Base-by-base conservation (phyloP, 2,797 vertebrate species). In the Gymnopithys bicolor region DNA sequence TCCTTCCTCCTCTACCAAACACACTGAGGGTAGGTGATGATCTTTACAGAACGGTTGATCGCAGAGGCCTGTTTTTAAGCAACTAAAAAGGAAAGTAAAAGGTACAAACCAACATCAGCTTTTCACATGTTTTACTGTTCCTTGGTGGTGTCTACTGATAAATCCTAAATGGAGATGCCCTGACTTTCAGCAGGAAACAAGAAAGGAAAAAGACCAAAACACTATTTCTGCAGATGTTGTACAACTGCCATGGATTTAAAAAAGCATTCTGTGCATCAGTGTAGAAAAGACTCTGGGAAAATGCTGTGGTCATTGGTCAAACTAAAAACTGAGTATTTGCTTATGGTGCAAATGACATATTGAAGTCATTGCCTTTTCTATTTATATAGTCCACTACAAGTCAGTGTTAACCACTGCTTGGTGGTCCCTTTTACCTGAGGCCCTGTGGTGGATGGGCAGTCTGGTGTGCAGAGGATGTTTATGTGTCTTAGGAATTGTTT, bases 1-100 rank as follows among this genome's bases (percentile, higher is more conserved):
- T 28, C 32, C 35, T 68, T 35, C 27, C 24, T n/a, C 63, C 39
- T 41, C 32, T 24, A 1, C 9, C 18, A 11, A 63, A n/a, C 17
- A 2, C 21, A 0, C 27, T 7, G 32, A 5, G 15, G 8, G 8
- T 2, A 21, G 67, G 25, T 15, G 45, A 9, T 39, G 25, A 21
- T 8, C 51, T 63, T 10, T 52, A 71, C 60, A 70, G 52, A 68
- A 43, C 0, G 9, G 46, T 21, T 64, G 4, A 4, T 56, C 33
- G 19, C 11, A 43, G n/a, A n/a, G 33, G 27, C 7, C 18, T 71
- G 63, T 19, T 32, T 94, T 83, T 64, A 56, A 33, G 41, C 46
- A n/a, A n/a, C 27, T 75, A 9, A 37, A 67, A 73, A 11, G 22
- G 15, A 73, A 75, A 69, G 23, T 22, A 13, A 71, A 71, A 66